phyloP scores from a whole-genome alignment of 1,140 invertebrate genomes.

The Asbolus verrucosus region DNA sequence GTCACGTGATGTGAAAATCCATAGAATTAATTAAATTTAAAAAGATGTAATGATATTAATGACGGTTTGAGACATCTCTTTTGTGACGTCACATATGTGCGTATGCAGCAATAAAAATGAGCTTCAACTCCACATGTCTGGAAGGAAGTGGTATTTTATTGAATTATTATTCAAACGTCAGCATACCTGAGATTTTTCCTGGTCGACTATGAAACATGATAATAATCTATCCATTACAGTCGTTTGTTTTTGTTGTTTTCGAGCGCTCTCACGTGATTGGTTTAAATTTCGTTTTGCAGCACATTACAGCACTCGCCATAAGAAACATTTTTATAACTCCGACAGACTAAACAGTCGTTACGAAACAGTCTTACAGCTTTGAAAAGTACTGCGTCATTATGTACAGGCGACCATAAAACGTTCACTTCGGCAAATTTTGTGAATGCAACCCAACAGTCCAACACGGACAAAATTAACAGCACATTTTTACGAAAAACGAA shows the following conservation, averaged over 20 bases:
- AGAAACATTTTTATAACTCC: conserved; percentile 24
- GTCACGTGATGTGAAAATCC: no score
- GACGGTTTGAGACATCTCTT: no score
- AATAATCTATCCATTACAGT: not conserved
- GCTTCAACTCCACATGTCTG: no score
- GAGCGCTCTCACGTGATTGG: not conserved
- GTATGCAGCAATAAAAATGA: no score
- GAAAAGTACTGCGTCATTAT: not conserved
- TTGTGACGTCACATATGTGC: no score
- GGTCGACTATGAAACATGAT: not conserved
- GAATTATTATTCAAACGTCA: no score
- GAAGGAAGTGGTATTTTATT: no score
- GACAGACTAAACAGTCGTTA: conserved; percentile 25
- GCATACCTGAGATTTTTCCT: no score
- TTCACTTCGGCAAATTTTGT: not conserved
- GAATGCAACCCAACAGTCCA: no score
- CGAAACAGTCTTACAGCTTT: conserved; percentile 9
- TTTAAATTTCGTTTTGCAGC: not conserved
- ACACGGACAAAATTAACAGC: not conserved
- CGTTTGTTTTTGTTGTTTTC: conserved; percentile 7
- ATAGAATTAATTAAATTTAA: no score
- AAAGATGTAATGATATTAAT: no score
- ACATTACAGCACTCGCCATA: not conserved
- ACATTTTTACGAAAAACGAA: not conserved
- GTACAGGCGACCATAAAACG: no score